Evolutionary conservation across 2,888 invertebrate species (phyloP), one percentile per base, ranked within the genome.

Genomic region (Augiades crinisus): DNA sequence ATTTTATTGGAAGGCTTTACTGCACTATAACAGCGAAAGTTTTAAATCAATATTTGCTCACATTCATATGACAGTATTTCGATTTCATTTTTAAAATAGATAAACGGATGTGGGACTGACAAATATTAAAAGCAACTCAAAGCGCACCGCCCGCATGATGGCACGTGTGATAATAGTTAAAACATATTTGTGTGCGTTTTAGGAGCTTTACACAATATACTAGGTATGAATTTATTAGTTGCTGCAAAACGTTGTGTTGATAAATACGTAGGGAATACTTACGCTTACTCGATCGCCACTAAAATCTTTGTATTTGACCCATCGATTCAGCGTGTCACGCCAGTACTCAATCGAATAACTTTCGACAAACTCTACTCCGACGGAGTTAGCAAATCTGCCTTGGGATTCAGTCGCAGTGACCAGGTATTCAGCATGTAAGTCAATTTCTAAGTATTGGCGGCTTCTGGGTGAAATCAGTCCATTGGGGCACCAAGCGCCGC

Each of bases 401-500:
- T 98, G 97, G 1, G 97, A 96, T 72, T 97, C 97, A 0, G 95
- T 94, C 81, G 92, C 94, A 0, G 96, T 96, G 68, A 98, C 93
- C 65, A 96, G 90, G 75, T 95, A 95, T 67, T 95, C 92, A 52
- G 90, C 91, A 13, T 91, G 91, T 34, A 98, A 90, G 71, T 97
- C 94, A 44, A 96, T 92, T 78, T 98, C 96, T 40, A 98, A 88
- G 78, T 93, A 97, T 75, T 98, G 97, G 8, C 95, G 92, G 53
- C 94, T 93, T 51, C 92, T 92, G 47, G 93, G 92, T 61, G 93
- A 92, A 63, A 96, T 95, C 68, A 94, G 93, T 0, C 94, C 93
- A 68, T 94, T 94, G 5, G 98, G 97, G 80, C 98, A 98, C 98
- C 98, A 98, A 0, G 98, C 97, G 0, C 98, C 98, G 0, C 97